Conservation (phyloP, 2,113 vertebrate genomes). For the Nothocercus nigrocapillus region DNA sequence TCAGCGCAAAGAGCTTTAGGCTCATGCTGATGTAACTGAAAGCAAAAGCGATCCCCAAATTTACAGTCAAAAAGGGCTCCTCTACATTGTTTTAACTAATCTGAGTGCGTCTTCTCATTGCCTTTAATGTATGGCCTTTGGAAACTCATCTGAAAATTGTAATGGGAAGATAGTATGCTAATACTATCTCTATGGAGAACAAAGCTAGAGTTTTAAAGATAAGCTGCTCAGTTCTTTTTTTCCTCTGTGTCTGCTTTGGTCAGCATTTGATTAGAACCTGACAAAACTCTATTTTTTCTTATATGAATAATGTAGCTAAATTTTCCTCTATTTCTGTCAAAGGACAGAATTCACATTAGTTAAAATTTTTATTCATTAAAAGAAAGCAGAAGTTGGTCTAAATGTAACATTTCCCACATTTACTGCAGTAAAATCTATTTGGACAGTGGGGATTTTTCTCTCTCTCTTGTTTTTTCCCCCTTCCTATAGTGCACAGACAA, state of each 20-base stretch:
- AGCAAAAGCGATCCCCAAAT: neutral
- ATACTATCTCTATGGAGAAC: neutral
- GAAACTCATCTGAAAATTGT: neutral
- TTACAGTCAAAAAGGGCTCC: neutral
- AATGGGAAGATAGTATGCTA: neutral
- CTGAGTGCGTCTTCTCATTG: neutral
- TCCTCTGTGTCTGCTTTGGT: neutral
- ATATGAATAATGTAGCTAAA: neutral
- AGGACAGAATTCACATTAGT: neutral
- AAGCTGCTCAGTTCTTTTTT: neutral
- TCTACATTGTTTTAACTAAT: neutral
- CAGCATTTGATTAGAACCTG: neutral
- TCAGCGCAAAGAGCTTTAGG: neutral
- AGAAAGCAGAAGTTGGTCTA: neutral
- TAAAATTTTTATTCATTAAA: neutral
- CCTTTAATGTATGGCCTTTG: neutral
- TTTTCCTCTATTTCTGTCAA: neutral
- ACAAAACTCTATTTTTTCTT: neutral
- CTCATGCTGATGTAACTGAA: neutral
- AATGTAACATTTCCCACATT: neutral
- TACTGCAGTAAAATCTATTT: neutral
- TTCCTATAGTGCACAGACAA: neutral
- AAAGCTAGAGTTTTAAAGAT: constrained; percentile 6
- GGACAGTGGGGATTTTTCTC: neutral
- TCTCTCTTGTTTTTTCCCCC: neutral